A percentile compares a stretch with the other conserved stretches of the same genome.
phyloP scores from a whole-genome alignment of 2,888 invertebrate species.

The Chesias legatella region DNA sequence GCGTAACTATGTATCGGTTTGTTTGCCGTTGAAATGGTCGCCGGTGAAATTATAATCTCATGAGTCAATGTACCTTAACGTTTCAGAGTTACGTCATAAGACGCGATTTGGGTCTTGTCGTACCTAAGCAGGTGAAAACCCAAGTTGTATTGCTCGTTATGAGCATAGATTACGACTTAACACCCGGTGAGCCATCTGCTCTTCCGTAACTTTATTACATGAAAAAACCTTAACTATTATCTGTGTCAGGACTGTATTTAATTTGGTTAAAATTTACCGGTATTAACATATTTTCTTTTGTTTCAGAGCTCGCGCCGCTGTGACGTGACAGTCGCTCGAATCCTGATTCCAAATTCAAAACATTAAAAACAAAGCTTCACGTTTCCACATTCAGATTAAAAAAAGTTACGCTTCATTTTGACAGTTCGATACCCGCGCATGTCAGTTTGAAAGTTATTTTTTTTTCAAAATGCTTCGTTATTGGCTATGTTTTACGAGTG shows the following conservation, averaged over 20 bases:
- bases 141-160: no score
- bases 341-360: slow-evolving; percentile 25
- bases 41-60: no score
- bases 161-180: no score
- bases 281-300: slow-evolving; percentile 35
- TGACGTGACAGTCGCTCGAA: slow-evolving; percentile 17
- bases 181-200: no score
- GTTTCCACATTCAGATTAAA: slow-evolving; percentile 3
- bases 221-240: no score
- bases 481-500: slow-evolving; percentile 64
- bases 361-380: slow-evolving; percentile 18
- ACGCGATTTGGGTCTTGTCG: no score
- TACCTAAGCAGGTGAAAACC: no score
- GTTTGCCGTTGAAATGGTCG: no score
- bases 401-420: slow-evolving; percentile 15
- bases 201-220: no score
- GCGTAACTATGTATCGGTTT: no score
- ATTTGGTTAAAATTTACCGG: slow-evolving; percentile 2
- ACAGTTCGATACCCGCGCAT: slow-evolving; percentile 9
- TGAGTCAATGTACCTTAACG: no score
- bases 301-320: slow-evolving; percentile 42
- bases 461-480: slow-evolving; percentile 56
- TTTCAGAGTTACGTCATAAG: no score
- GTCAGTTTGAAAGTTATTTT: slow-evolving; percentile 11
- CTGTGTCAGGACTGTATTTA: neutral